Base-by-base conservation (phyloP, 2,888 invertebrate species). In the Drosophila suboccidentalis region DNA sequence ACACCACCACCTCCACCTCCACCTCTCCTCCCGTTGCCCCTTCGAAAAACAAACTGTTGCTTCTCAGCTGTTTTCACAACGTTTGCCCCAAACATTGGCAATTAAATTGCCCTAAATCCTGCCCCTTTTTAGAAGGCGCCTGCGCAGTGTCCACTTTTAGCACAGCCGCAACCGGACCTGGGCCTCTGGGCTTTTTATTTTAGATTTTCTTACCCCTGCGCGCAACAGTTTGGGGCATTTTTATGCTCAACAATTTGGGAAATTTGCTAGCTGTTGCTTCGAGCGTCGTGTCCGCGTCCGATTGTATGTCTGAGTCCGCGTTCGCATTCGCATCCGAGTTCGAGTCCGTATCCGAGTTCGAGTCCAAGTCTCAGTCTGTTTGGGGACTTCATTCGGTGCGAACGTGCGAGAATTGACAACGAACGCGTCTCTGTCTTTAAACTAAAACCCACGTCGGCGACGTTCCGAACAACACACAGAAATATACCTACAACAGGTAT, bases 221-320 rank as follows among this genome's bases (percentile, higher is more conserved):
- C 69, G 86, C 86, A 87, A 87, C 86, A 87, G 86, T 87, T 86
- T 88, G 89, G 89, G 87, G 11, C 53, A 87, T 75, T 86, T 64
- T 71, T 78, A 75, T 82, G 83, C 78, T 82, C 82, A 57, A 75
- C 55, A 71, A 55, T 60, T 75, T 9, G 53, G 62, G 83, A 86
- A 39, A 71, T 88, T 86, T 75, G 53, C 71, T 79, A 90, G 90
- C 86, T 86, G 86, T 86, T 86, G 85, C 85, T 86, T 90, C 80
- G 72, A 67, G 66, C 22, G 11, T 49, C 63, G 57, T 22, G 58
- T 15, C 44, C 19, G 47, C 1, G 15, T 4, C 50, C 41, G 49
- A 44, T 10, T 13, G 36, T 17, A 9, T 29, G n/a, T 4, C 59
- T 58, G 54, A 44, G 41, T 19, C 55, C 59, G 38, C 13, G 17